Evolutionary conservation across 2,113 vertebrate species (phyloP).

Genomic region (Leiothrix lutea): DNA sequence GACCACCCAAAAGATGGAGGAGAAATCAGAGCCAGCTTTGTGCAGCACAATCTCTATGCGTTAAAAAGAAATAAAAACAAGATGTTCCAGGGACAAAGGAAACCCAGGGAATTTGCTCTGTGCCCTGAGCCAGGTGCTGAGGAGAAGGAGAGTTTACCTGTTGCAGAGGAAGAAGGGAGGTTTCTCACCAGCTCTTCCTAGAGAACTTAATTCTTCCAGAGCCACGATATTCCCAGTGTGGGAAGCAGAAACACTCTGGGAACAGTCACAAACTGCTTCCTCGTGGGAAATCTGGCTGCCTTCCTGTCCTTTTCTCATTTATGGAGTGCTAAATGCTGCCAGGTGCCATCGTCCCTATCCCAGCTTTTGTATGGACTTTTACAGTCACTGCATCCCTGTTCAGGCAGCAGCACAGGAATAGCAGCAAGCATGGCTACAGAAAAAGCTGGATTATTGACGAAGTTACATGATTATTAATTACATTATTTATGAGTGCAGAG

Average conservation of each 20-base stretch:
- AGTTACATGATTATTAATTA: background rate
- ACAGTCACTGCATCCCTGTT: background rate
- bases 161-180: background rate
- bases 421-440: fast-evolving
- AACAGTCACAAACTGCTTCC: background rate
- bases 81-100: background rate
- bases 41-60: fast-evolving
- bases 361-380: background rate
- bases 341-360: background rate
- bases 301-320: background rate
- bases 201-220: background rate
- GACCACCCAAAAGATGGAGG: background rate
- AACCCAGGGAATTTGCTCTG: background rate
- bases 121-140: background rate
- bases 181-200: background rate
- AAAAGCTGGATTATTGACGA: background rate
- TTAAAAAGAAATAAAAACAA: background rate
- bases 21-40: fast-evolving
- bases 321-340: background rate
- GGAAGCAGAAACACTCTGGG: fast-evolving
- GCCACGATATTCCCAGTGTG: fast-evolving
- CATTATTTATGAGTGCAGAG: background rate
- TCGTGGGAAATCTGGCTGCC: background rate
- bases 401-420: background rate
- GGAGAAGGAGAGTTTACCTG: background rate